A percentile compares a stretch with the other conserved stretches of the same genome.
These are phyloP conservation scores for Chunga burmeisteri DNA, from an alignment of 2,113 vertebrate genomes.

Conservation along the genomic window DNA sequence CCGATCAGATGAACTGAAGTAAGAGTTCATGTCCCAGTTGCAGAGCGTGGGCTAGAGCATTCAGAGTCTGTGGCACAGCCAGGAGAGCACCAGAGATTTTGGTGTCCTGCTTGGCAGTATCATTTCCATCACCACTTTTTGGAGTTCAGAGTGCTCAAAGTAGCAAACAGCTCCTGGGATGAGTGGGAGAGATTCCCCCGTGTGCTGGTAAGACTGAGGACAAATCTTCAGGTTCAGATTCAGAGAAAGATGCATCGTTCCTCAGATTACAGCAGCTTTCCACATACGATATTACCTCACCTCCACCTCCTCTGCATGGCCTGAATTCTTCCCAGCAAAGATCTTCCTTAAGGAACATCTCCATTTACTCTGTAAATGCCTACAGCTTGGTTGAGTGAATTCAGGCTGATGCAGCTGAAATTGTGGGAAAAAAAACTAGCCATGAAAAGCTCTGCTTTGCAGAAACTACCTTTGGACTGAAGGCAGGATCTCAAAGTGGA, in stretches of 20 bases:
- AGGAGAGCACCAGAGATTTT: background rate
- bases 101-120: background rate
- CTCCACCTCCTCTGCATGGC: background rate
- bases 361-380: background rate
- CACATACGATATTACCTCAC: background rate
- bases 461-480: background rate
- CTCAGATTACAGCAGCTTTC: background rate
- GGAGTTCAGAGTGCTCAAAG: background rate
- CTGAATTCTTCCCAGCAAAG: background rate
- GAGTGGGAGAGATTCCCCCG: background rate
- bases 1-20: background rate
- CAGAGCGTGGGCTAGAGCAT: background rate
- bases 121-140: background rate
- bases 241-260: background rate
- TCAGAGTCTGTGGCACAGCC: background rate
- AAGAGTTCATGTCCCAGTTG: background rate
- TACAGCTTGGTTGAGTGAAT: background rate
- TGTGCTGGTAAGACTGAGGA: background rate
- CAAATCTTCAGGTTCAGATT: background rate
- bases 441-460: background rate
- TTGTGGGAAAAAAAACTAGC: rapidly evolving
- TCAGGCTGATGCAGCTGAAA: background rate
- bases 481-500: background rate
- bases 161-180: background rate
- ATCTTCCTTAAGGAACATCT: background rate